A percentile compares a stretch with the other conserved stretches of the same genome.
Evolutionary conservation across 2,888 invertebrate genomes (phyloP).

Genomic region (Gasteruption jaculator): DNA sequence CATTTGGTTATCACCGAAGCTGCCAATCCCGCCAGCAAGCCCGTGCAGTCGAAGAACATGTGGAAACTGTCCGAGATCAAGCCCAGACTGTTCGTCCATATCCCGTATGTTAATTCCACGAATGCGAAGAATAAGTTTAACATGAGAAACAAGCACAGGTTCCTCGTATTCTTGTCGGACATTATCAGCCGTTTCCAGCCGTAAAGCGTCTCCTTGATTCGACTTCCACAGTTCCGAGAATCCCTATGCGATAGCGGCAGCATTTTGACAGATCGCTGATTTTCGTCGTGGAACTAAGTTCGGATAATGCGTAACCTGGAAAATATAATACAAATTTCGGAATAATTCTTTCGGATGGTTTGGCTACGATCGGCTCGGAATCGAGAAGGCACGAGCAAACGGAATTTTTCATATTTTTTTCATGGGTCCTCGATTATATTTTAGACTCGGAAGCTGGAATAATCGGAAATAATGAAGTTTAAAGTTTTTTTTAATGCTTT

Average conservation of each 20-base stretch:
- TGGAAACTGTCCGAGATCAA: slow-evolving; percentile 98
- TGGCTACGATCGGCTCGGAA: no score
- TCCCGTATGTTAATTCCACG: slow-evolving; percentile 89
- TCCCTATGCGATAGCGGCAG: slow-evolving; percentile 76
- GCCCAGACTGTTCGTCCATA: slow-evolving; percentile 86
- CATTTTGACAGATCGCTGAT: slow-evolving; percentile 58
- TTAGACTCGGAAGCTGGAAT: no score
- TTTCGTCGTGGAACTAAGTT: slow-evolving; percentile 22
- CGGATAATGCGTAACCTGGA: no score
- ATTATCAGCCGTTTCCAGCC: slow-evolving; percentile 83
- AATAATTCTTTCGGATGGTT: no score
- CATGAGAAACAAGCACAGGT: slow-evolving; percentile 86
- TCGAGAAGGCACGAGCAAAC: no score
- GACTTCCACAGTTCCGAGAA: slow-evolving; percentile 58
- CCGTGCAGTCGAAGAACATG: slow-evolving; percentile 99
- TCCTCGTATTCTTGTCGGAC: slow-evolving; percentile 88
- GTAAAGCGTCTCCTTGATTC: slow-evolving; percentile 67
- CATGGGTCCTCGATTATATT: no score
- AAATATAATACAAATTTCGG: no score
- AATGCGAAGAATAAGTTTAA: slow-evolving; percentile 95
- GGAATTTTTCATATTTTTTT: no score
- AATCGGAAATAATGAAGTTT: no score
- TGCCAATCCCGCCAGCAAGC: slow-evolving; percentile 85
- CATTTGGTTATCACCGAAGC: slow-evolving; percentile 96
- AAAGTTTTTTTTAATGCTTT: no score